phyloP scores from a whole-genome alignment of 2,888 invertebrate species.

The Heliconius ismenius region DNA sequence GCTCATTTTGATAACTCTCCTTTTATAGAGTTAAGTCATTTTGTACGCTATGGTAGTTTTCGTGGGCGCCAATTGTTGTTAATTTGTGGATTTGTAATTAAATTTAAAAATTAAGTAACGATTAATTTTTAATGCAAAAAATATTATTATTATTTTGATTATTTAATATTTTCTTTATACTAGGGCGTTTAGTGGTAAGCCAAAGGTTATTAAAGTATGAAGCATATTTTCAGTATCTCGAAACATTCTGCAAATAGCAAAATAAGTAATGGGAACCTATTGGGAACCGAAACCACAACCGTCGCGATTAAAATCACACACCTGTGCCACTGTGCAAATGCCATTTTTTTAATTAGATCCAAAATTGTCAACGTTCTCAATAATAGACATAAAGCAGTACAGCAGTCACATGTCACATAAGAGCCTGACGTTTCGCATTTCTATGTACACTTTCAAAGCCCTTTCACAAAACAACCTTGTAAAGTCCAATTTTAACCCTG shows the following conservation, averaged over 20 bases:
- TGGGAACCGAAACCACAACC: too few relatives aligned
- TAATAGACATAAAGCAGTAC: not conserved
- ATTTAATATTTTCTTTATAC: not conserved
- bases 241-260: too few relatives aligned
- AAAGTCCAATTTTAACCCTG: constrained; percentile 59
- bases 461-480: constrained; percentile 48
- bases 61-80: not conserved
- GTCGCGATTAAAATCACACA: too few relatives aligned
- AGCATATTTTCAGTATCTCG: too few relatives aligned
- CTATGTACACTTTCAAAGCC: constrained; percentile 16
- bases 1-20: constrained; percentile 59
- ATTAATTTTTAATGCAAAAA: too few relatives aligned
- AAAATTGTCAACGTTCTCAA: not conserved
- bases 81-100: not conserved
- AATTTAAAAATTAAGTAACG: too few relatives aligned
- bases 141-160: not conserved
- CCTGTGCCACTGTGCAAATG: too few relatives aligned
- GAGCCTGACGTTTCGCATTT: not conserved
- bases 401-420: not conserved
- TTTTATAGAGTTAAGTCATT: constrained; percentile 46
- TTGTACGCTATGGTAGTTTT: constrained; percentile 27
- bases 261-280: too few relatives aligned
- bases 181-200: not conserved
- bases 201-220: not conserved
- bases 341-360: not conserved